These are phyloP conservation scores for Antennarius maculatus DNA, from an alignment of 2,797 vertebrate species.

Conservation along the genomic window DNA sequence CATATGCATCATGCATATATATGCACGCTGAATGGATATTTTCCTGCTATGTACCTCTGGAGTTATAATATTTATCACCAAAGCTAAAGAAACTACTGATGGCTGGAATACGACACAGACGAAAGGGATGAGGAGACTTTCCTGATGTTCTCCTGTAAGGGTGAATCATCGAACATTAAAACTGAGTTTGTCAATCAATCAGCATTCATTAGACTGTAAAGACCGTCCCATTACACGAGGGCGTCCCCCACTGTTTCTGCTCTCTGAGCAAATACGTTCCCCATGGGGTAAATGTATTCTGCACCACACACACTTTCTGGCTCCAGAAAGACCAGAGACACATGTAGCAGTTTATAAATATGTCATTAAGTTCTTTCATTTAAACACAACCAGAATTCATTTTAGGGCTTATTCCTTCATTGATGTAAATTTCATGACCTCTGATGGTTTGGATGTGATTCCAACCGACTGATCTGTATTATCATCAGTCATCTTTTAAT, in stretches of 20 bases:
- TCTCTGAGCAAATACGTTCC: conserved; percentile 55
- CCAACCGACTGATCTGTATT: not conserved
- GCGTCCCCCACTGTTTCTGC: conserved; percentile 34
- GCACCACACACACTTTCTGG: conserved; percentile 1
- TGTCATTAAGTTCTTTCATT: conserved; percentile 1
- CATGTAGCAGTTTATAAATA: not conserved
- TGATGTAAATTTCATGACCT: not conserved
- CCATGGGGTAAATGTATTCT: conserved; percentile 61
- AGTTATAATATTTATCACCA: conserved; percentile 17
- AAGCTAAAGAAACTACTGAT: not conserved
- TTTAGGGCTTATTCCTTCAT: not conserved
- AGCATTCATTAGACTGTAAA: conserved; percentile 59
- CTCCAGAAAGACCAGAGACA: conserved; percentile 12
- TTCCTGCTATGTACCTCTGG: not conserved
- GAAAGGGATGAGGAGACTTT: conserved; percentile 25
- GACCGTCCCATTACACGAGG: conserved; percentile 56
- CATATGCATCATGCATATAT: not conserved
- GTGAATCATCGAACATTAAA: conserved; percentile 49
- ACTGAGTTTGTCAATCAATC: conserved; percentile 56
- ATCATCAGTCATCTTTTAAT: too few species aligned
- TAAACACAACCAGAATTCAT: conserved; percentile 2
- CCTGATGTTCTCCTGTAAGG: conserved; percentile 32
- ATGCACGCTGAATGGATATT: too few species aligned
- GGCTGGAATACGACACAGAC: conserved; percentile 11
- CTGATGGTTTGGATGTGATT: conserved; percentile 2